Conservation (phyloP, 1,140 invertebrate species). For the Diabrotica undecimpunctata region DNA sequence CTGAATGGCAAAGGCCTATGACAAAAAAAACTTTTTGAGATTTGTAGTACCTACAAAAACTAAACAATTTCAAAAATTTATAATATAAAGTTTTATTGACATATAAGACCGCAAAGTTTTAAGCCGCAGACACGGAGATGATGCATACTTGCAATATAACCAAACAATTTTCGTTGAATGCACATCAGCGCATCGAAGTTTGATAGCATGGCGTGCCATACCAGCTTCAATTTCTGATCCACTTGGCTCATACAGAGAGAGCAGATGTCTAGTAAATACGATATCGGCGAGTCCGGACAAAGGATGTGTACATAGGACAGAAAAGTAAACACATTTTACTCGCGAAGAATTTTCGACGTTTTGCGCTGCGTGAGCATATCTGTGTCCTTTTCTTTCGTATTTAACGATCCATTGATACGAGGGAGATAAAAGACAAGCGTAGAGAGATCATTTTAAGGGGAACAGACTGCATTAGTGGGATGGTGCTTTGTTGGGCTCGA, state of each 20-base stretch:
- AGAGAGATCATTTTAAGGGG: slow-evolving; percentile 22
- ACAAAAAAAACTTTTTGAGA: too few species aligned
- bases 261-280: slow-evolving; percentile 46
- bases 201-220: background rate
- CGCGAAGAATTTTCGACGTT: slow-evolving; percentile 29
- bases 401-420: background rate
- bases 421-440: slow-evolving; percentile 13
- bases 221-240: slow-evolving; percentile 1
- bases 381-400: background rate
- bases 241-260: slow-evolving; percentile 24
- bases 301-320: slow-evolving; percentile 47
- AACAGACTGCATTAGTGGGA: slow-evolving; percentile 34
- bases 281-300: slow-evolving; percentile 47
- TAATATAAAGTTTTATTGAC: too few species aligned
- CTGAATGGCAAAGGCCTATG: too few species aligned
- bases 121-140: too few species aligned
- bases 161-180: too few species aligned
- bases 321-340: slow-evolving; percentile 46
- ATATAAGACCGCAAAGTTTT: too few species aligned
- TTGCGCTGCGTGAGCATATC: slow-evolving; percentile 26
- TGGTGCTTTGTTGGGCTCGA: slow-evolving; percentile 24
- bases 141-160: too few species aligned
- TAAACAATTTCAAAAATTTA: too few species aligned
- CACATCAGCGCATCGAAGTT: too few species aligned
- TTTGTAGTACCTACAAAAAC: too few species aligned